A percentile compares a stretch with the other conserved stretches of the same genome.
Evolutionary conservation across 2,797 vertebrate species (phyloP).

Genomic region (Sibirionetta formosa): DNA sequence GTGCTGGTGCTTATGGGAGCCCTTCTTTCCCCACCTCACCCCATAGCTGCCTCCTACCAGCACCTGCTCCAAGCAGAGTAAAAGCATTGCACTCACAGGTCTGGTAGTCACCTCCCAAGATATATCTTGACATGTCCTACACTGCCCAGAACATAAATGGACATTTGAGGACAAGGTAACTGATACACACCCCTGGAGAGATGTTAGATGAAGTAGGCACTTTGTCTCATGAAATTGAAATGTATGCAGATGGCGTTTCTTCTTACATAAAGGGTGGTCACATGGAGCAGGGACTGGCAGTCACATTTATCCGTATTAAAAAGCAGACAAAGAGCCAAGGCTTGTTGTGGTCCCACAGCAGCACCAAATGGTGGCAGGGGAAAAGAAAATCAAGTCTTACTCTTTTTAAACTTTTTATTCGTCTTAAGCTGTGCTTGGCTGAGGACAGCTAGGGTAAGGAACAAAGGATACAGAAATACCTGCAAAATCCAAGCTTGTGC

Average conservation of each 20-base stretch:
- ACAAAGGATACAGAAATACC: background rate
- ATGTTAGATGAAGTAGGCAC: background rate
- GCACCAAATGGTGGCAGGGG: background rate
- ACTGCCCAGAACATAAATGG: background rate
- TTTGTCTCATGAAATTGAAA: background rate
- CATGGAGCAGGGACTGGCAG: accelerated
- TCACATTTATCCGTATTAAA: background rate
- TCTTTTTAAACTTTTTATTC: background rate
- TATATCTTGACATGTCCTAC: background rate
- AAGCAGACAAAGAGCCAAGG: background rate
- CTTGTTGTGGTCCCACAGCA: slow-evolving; percentile 23
- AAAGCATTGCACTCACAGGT: background rate
- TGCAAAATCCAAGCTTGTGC: background rate
- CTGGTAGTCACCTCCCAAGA: background rate
- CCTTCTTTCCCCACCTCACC: too few species aligned
- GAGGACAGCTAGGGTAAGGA: background rate
- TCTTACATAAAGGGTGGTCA: background rate
- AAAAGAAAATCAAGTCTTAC: background rate
- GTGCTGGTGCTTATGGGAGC: background rate
- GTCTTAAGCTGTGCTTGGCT: background rate
- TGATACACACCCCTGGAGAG: background rate
- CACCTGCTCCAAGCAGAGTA: background rate
- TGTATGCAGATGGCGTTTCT: background rate
- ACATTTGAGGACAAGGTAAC: background rate
- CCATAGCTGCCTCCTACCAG: background rate